A percentile compares a stretch with the other conserved stretches of the same genome.
Evolutionary conservation across 1,140 invertebrate species (phyloP).

Genomic region (Aphaenogaster rudis): DNA sequence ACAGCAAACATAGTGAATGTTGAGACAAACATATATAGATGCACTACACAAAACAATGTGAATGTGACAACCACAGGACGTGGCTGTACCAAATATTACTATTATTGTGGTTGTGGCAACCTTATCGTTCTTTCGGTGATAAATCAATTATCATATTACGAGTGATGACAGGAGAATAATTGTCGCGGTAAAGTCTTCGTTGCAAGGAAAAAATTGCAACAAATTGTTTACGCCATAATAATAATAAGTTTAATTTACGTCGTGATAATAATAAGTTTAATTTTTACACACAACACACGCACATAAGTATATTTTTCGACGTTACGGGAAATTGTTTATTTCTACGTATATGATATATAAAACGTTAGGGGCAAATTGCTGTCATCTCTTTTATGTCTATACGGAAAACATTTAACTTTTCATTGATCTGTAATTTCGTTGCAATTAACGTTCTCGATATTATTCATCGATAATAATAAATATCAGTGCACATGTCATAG

Average conservation of each 20-base stretch:
- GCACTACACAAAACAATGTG: no score
- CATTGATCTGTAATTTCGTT: not conserved
- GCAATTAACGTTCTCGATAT: not conserved
- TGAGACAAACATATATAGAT: no score
- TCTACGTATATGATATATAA: not conserved
- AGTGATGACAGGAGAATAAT: not conserved
- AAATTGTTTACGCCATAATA: not conserved
- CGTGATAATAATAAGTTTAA: not conserved
- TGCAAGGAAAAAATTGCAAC: no score
- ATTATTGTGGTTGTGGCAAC: no score
- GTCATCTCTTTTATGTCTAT: not conserved
- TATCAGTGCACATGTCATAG: not conserved
- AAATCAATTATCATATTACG: slow-evolving; percentile 3
- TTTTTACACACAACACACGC: not conserved
- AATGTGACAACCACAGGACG: no score
- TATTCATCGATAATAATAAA: not conserved
- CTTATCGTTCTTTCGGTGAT: no score
- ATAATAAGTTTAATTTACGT: no score
- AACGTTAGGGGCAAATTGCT: not conserved
- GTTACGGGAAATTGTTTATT: not conserved
- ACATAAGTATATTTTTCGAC: not conserved
- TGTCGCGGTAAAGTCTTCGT: not conserved
- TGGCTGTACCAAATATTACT: no score
- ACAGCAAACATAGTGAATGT: no score
- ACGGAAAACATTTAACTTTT: not conserved